A percentile compares a stretch with the other conserved stretches of the same genome.
Conservation (phyloP, 2,797 vertebrate species). For the Todus mexicanus region DNA sequence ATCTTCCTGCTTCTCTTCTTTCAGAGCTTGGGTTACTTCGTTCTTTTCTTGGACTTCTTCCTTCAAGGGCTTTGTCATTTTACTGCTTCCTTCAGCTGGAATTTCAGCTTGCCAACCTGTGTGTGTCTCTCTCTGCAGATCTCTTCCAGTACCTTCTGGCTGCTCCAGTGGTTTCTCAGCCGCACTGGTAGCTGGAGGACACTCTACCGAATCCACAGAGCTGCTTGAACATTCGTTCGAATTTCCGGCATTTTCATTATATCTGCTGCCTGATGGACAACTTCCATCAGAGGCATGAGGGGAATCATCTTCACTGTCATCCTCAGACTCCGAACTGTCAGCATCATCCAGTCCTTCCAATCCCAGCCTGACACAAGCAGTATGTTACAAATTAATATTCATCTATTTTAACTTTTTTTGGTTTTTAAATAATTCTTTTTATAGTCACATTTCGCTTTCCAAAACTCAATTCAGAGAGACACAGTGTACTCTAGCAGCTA, state of each 20-base stretch:
- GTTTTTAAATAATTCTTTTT: background rate
- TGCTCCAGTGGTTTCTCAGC: background rate
- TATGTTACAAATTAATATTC: background rate
- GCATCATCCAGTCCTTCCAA: conserved; percentile 71
- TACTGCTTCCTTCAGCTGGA: background rate
- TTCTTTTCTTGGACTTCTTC: background rate
- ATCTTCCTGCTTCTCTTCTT: background rate
- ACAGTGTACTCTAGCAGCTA: background rate
- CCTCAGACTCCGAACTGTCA: conserved; percentile 74
- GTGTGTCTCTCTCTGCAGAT: background rate
- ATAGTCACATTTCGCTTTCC: background rate
- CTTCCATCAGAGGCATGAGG: conserved; percentile 23
- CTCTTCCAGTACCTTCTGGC: background rate
- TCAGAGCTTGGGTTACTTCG: background rate
- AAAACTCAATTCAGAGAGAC: background rate
- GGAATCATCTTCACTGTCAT: conserved; percentile 53
- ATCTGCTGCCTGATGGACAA: background rate
- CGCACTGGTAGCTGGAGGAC: background rate
- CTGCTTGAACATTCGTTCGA: background rate
- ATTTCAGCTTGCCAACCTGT: background rate
- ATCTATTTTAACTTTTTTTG: background rate
- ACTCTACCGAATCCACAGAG: background rate
- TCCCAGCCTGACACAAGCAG: conserved; percentile 65
- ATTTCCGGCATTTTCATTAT: background rate
- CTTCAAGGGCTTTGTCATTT: background rate